Conservation (phyloP, 2,113 vertebrate genomes). For the Athene cunicularia region DNA sequence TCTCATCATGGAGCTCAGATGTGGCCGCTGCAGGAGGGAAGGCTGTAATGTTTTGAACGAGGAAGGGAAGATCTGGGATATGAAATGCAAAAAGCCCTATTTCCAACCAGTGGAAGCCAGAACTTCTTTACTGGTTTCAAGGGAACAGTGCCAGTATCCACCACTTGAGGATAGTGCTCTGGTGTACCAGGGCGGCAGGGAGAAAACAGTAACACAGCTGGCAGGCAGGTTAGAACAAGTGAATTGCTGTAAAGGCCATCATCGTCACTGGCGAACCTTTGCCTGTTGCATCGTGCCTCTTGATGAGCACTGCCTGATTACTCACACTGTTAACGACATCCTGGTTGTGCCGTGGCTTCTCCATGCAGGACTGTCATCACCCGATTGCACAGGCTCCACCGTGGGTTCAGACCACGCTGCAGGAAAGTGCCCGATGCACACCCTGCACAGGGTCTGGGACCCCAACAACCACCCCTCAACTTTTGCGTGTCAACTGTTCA, state of each 20-base stretch:
- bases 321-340: fast-evolving
- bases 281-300: not conserved
- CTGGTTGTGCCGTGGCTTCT: fast-evolving
- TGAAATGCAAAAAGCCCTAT: not conserved
- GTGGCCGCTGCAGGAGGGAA: not conserved
- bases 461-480: not conserved
- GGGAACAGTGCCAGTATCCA: not conserved
- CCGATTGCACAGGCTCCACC: fast-evolving
- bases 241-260: not conserved
- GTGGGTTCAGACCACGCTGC: fast-evolving
- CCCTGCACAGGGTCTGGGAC: not conserved
- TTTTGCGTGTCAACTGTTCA: fast-evolving
- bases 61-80: not conserved
- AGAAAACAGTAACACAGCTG: fast-evolving
- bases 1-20: conserved; percentile 1
- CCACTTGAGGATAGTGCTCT: not conserved
- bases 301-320: not conserved
- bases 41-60: not conserved
- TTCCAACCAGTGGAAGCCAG: not conserved
- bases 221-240: not conserved
- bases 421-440: not conserved
- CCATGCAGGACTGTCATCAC: fast-evolving
- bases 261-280: not conserved
- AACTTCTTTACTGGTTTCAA: not conserved
- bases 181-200: fast-evolving